Conservation (phyloP, 2,113 vertebrate species). For the Carlito syrichta region DNA sequence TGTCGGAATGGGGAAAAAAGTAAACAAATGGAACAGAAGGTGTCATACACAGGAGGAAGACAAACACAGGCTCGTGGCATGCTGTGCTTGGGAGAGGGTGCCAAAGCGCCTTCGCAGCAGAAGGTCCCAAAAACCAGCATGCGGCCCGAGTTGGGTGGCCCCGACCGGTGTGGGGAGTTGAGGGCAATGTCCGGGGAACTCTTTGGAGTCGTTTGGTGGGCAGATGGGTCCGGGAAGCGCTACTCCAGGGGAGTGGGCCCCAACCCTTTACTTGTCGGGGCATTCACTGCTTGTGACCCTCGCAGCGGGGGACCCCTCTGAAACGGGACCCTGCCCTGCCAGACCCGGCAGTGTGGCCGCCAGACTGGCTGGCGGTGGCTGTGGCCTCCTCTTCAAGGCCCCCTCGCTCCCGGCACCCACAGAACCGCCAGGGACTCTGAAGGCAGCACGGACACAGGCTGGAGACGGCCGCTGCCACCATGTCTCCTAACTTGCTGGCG, state of each 20-base stretch:
- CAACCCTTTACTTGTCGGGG: not conserved
- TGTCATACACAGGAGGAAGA: slow-evolving; percentile 60
- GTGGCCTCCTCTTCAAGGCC: not conserved
- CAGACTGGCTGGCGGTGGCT: not conserved
- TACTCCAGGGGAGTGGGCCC: not conserved
- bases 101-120: slow-evolving; percentile 18
- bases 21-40: slow-evolving; percentile 77
- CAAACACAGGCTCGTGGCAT: slow-evolving; percentile 61
- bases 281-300: not conserved
- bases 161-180: too few species aligned
- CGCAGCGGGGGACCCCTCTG: not conserved
- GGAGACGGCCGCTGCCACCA: not conserved
- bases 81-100: not conserved
- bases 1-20: slow-evolving; percentile 43
- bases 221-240: not conserved
- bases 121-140: slow-evolving; percentile 1
- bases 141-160: not conserved
- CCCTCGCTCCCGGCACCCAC: not conserved
- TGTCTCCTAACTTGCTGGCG: not conserved
- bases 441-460: not conserved
- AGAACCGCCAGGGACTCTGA: not conserved
- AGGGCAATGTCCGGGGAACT: not conserved
- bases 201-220: not conserved
- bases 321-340: not conserved
- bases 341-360: too few species aligned